A percentile compares a stretch with the other conserved stretches of the same genome.
Conservation (phyloP, 2,113 vertebrate genomes). For the Pelecanus crispus region DNA sequence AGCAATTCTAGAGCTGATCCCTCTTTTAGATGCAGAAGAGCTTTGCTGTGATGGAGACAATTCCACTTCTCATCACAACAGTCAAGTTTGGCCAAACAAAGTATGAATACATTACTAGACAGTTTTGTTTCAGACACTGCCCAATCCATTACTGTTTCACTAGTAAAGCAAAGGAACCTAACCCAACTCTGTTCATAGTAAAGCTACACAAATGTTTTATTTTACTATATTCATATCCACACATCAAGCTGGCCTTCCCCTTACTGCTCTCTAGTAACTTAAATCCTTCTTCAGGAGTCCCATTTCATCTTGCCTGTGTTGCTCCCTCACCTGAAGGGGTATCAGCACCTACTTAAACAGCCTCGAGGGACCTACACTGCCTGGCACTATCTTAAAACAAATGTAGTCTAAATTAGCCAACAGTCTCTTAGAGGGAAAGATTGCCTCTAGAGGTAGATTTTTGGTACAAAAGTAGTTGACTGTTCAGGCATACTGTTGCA, state of each 20-base stretch:
- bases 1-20: background rate
- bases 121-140: background rate
- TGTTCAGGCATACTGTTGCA: background rate
- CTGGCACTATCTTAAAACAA: background rate
- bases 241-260: background rate
- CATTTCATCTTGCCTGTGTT: background rate
- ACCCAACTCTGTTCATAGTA: background rate
- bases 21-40: background rate
- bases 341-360: background rate
- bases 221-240: accelerated
- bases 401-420: accelerated
- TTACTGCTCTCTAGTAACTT: background rate
- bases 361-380: background rate
- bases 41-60: background rate
- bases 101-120: too few relatives aligned
- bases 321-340: background rate
- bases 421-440: background rate
- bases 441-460: background rate
- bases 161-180: background rate
- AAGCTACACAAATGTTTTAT: background rate
- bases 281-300: background rate
- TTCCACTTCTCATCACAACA: background rate
- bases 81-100: background rate
- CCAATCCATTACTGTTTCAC: background rate
- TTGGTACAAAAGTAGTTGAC: background rate